Evolutionary conservation across 1,140 invertebrate species (phyloP), one percentile per base, ranked within the genome.

Genomic region (Linepithema humile): DNA sequence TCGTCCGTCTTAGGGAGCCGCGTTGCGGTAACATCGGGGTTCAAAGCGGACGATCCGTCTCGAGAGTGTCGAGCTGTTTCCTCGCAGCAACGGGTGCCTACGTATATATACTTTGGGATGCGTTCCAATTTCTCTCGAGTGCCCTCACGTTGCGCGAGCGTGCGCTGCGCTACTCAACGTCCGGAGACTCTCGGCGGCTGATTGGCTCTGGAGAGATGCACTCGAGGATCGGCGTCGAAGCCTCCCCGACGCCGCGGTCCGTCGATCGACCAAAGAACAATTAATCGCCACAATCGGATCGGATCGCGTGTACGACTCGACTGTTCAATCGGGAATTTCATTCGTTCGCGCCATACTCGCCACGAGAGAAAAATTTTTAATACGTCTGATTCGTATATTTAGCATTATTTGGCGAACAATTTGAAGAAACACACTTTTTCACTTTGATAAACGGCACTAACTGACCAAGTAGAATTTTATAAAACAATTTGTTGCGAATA

Each of bases 51-150:
- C 82, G 82, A 83, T 83, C 82, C 72, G 73, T 83, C 82, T 84
- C 83, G 64, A 78, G 64, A 53, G 38, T 84, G 74, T 67, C 75
- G 77, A 23, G 55, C 64, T 70, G 64, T 62, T 84, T 60, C 74
- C 64, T 80, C 48, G 62, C 53, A 60, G 74, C 20, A n/a, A 17
- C 64, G 64, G 23, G 23, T 69, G 43, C 43, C 40, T 84, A 43
- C 62, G 59, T 82, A 62, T 72, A 82, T 85, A 85, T 85, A 85
- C 77, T 85, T 85, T 82, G 67, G 83, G 75, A 82, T 82, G 83
- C 73, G 83, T 82, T 85, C 83, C 83, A 85, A 85, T 85, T 85
- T 85, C 83, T 82, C 83, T 85, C 64, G 45, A 85, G 83, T 82
- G 29, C 35, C 57, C 77, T 85, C 59, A 50, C 57, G 53, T 35